These are phyloP conservation scores for Brachyistius frenatus DNA, from an alignment of 2,113 vertebrate genomes.

Conservation along the genomic window DNA sequence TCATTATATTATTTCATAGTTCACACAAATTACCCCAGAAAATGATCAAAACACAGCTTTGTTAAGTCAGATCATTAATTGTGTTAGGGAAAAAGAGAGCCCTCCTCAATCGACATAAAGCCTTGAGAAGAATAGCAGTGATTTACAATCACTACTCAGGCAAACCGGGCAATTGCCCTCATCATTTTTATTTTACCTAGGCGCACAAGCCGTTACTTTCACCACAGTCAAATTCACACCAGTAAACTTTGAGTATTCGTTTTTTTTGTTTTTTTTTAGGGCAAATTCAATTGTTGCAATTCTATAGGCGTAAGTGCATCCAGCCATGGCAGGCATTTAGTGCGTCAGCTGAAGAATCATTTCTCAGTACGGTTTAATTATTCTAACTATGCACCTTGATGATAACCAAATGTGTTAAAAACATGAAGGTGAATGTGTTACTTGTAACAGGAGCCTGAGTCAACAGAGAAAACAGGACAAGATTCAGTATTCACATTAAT, in stretches of 20 bases:
- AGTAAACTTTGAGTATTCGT: slow-evolving; percentile 15
- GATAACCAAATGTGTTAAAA: slow-evolving; percentile 24
- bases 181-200: slow-evolving; percentile 34
- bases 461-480: slow-evolving; percentile 43
- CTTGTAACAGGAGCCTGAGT: not conserved
- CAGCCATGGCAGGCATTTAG: not conserved
- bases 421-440: not conserved
- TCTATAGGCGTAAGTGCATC: not conserved
- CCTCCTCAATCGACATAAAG: slow-evolving; percentile 6
- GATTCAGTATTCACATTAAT: slow-evolving; percentile 48
- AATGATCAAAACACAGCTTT: not conserved
- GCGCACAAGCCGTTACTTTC: slow-evolving; percentile 12
- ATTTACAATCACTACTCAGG: slow-evolving; percentile 33
- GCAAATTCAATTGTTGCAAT: not conserved
- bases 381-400: slow-evolving; percentile 11
- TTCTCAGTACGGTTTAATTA: not conserved
- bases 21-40: slow-evolving; percentile 16
- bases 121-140: slow-evolving; percentile 32
- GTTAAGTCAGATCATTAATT: slow-evolving; percentile 14
- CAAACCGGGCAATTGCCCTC: slow-evolving; percentile 30
- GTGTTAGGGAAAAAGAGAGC: slow-evolving; percentile 1
- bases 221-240: slow-evolving; percentile 4
- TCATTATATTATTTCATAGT: slow-evolving; percentile 8
- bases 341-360: slow-evolving; percentile 13
- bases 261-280: not conserved